Evolutionary conservation across 2,797 vertebrate genomes (phyloP), one percentile per base, ranked within the genome.

Genomic region (Bovichtus variegatus): DNA sequence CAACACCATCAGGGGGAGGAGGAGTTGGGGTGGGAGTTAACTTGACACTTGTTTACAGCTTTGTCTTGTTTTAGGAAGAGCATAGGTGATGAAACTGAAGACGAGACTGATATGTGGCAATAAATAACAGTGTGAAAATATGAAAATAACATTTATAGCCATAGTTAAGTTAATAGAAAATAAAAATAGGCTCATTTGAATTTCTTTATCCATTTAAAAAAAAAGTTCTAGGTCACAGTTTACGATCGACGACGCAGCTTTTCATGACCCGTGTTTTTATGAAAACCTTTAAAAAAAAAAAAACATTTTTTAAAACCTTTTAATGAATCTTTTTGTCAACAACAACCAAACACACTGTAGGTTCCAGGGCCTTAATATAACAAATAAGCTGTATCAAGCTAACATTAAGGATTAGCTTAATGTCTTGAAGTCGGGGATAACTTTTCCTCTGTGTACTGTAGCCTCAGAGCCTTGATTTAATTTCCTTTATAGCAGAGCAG

Each of bases 31-130:
- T 3, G 21, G n/a, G 60, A 64, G 59, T 47, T 74, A 34, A 82
- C 71, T 11, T 77, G 78, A 77, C 40, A 53, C 74, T 43, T 80
- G 78, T 77, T 81, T 78, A 79, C 78, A 62, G 38, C 69, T 77
- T 40, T 58, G 36, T 70, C 49, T 68, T 50, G 59, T 59, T 71
- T 67, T 36, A 71, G 62, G 23, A 81, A 51, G 38, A 53, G 38
- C 70, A 61, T 13, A 69, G 38, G 15, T 36, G 38, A 59, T 8
- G 70, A 72, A 73, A 69, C 67, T 11, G 9, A 47, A 82, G 60
- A 55, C 12, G 66, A 62, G 38, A 53, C 21, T 13, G 7, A 11
- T 34, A 25, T 23, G 47, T 34, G 15, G 29, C 50, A 16, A 34
- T 23, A 53, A 41, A 54, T 58, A 40, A 31, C 41, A 15, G 18